A percentile compares a stretch with the other conserved stretches of the same genome.
Conservation (phyloP, 2,888 invertebrate genomes). For the Parelbella ahira region DNA sequence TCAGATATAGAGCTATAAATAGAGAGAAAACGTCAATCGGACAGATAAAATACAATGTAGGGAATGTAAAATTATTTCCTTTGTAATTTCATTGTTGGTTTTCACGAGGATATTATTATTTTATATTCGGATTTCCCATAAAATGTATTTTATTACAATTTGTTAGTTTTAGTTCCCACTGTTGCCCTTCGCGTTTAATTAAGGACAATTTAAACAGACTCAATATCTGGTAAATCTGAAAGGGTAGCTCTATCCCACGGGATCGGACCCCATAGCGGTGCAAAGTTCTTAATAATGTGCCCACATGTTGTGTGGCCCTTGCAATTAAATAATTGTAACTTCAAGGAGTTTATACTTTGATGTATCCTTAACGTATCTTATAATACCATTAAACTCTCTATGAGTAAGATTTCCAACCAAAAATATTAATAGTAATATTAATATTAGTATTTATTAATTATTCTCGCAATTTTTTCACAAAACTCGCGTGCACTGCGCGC, state of each 20-base stretch:
- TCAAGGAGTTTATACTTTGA: slow-evolving; percentile 9
- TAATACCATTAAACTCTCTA: no score
- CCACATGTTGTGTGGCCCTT: slow-evolving; percentile 66
- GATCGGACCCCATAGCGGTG: slow-evolving; percentile 70
- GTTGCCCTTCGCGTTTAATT: slow-evolving; percentile 10
- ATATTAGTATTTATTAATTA: no score
- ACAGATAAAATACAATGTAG: slow-evolving; percentile 15
- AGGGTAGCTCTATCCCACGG: slow-evolving; percentile 73
- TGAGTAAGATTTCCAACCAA: no score
- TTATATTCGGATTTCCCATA: slow-evolving; percentile 2
- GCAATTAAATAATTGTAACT: slow-evolving; percentile 42
- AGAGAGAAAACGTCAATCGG: slow-evolving; percentile 8
- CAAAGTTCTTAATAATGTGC: slow-evolving; percentile 63
- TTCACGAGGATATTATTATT: neutral
- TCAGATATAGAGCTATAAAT: slow-evolving; percentile 8
- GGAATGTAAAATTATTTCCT: slow-evolving; percentile 4
- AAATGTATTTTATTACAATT: slow-evolving; percentile 8
- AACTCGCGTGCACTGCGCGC: slow-evolving; percentile 53
- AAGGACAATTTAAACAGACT: slow-evolving; percentile 25
- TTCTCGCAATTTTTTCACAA: slow-evolving; percentile 39
- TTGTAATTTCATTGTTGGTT: neutral
- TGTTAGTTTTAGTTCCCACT: slow-evolving; percentile 4
- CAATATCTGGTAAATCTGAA: slow-evolving; percentile 42
- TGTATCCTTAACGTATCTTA: no score
- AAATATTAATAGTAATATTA: no score